These are phyloP conservation scores for Nasua narica DNA, from an alignment of 2,797 vertebrate species.

Conservation along the genomic window DNA sequence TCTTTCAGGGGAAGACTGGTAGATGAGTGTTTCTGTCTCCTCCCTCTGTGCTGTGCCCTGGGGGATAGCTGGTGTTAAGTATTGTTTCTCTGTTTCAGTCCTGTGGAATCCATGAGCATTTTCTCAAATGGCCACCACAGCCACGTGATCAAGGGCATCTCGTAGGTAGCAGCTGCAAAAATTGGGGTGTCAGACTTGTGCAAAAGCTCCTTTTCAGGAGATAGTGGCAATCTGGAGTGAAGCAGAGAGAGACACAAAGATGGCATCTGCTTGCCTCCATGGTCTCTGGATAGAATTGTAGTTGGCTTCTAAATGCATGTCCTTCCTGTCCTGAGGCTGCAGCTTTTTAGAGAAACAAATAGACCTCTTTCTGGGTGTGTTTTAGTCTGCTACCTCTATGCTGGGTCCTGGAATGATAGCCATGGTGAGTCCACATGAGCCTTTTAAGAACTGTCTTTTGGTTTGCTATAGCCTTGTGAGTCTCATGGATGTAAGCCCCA, in stretches of 20 bases:
- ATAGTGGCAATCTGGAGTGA: neutral
- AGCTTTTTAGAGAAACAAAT: neutral
- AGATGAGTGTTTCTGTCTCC: neutral
- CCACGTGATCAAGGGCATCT: neutral
- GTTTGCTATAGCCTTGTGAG: neutral
- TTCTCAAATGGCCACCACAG: neutral
- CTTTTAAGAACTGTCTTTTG: neutral
- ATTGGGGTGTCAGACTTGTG: neutral
- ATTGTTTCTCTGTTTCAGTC: neutral
- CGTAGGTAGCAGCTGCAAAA: neutral
- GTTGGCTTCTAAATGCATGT: neutral
- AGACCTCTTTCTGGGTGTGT: neutral
- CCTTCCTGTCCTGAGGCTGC: neutral
- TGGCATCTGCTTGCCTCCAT: neutral
- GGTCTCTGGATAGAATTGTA: neutral
- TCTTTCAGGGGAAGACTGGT: neutral
- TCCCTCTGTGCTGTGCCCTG: too few relatives aligned
- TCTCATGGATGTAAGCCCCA: neutral
- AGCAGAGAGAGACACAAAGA: neutral
- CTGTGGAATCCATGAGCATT: neutral
- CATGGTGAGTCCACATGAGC: neutral
- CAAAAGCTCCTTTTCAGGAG: neutral
- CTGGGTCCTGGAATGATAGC: neutral
- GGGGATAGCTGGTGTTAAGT: neutral
- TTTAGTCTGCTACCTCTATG: neutral